A percentile compares a stretch with the other conserved stretches of the same genome.
Conservation (phyloP, 2,113 vertebrate species). For the Cavia aperea region DNA sequence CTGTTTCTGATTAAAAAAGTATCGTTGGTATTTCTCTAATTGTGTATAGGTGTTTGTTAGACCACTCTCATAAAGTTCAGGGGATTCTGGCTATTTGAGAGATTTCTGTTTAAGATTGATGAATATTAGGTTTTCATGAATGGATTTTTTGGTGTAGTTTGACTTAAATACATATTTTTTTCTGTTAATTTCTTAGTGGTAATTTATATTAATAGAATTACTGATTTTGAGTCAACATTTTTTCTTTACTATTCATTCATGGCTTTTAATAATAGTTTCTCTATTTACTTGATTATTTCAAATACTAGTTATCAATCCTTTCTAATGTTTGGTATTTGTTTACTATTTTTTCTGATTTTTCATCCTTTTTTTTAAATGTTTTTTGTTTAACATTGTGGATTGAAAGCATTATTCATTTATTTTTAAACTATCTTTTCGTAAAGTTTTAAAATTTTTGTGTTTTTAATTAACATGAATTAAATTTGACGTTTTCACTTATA, state of each 20-base stretch:
- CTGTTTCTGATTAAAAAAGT: constrained; percentile 32
- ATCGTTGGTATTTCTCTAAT: background rate
- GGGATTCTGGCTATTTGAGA: background rate
- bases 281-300: background rate
- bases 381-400: background rate
- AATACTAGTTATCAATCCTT: background rate
- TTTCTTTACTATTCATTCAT: background rate
- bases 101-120: background rate
- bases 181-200: constrained; percentile 12
- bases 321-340: background rate
- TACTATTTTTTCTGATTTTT: background rate
- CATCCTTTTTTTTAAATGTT: background rate
- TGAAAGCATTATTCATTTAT: constrained; percentile 30
- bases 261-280: background rate
- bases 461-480: constrained; percentile 10
- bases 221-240: constrained; percentile 17
- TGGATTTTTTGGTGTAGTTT: background rate
- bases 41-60: constrained; percentile 9
- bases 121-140: constrained; percentile 3
- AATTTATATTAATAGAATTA: background rate
- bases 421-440: constrained; percentile 19
- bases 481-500: background rate
- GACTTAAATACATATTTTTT: constrained; percentile 5
- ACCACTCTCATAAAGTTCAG: background rate
- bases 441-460: background rate